Conservation (phyloP, 2,888 invertebrate species). For the Torymus texanus region DNA sequence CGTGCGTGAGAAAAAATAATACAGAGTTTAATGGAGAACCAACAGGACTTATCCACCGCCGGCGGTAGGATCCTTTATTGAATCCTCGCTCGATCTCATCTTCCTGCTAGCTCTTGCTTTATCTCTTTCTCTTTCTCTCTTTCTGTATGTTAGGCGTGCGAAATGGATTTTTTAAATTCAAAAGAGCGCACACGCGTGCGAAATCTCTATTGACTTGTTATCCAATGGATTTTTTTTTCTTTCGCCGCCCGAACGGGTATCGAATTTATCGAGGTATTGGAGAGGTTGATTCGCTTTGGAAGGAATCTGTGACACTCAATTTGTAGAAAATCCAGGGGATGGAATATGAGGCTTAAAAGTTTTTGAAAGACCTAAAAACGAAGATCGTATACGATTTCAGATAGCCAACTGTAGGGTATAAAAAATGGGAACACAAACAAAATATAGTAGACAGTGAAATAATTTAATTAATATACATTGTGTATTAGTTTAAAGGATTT, state of each 20-base stretch:
- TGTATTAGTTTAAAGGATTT: no score
- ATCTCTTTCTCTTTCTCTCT: no score
- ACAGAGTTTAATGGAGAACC: slow-evolving; percentile 1
- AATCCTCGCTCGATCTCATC: not conserved
- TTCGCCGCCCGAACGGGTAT: not conserved
- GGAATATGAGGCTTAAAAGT: no score
- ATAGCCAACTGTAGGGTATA: no score
- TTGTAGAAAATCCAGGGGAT: no score
- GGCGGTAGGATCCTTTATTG: not conserved
- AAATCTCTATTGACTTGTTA: slow-evolving; percentile 9
- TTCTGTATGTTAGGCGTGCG: not conserved
- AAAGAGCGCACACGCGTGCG: not conserved
- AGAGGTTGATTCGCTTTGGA: slow-evolving; percentile 4
- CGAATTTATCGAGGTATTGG: not conserved
- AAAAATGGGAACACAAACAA: no score
- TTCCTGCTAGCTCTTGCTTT: no score
- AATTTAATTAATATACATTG: no score
- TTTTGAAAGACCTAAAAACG: no score
- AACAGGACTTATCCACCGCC: slow-evolving; percentile 1
- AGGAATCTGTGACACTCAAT: no score
- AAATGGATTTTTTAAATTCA: slow-evolving; percentile 19
- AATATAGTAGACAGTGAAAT: no score
- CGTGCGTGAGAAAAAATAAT: not conserved
- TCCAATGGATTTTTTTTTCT: not conserved
- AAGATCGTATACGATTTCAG: no score